These are phyloP conservation scores for Xiphophorus maculatus DNA, from an alignment of 2,113 vertebrate species.

Conservation along the genomic window DNA sequence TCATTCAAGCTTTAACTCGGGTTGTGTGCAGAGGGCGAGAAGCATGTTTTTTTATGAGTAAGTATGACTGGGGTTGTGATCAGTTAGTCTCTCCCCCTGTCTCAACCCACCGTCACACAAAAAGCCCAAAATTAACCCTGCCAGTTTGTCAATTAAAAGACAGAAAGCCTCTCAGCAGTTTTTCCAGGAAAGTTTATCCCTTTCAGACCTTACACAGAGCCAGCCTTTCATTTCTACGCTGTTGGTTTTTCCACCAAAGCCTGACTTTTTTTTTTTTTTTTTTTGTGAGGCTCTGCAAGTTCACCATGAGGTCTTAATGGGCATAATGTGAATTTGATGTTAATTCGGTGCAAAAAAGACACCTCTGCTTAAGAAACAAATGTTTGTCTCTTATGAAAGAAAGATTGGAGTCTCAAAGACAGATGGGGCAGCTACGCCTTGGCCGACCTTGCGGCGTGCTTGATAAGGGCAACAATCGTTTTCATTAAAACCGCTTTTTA, in stretches of 20 bases:
- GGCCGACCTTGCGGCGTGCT: background rate
- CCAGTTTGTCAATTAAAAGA: slow-evolving; percentile 48
- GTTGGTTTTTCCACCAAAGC: slow-evolving; percentile 78
- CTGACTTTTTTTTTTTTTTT: slow-evolving; percentile 18
- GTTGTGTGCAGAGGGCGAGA: slow-evolving; percentile 17
- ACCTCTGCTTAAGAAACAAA: background rate
- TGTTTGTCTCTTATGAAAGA: no score
- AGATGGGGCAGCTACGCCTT: background rate
- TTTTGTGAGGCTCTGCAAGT: slow-evolving; percentile 29
- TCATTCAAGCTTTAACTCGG: slow-evolving; percentile 2
- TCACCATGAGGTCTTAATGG: slow-evolving; percentile 13
- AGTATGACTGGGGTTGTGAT: slow-evolving; percentile 22
- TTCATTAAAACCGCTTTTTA: slow-evolving; percentile 4
- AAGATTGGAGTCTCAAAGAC: background rate
- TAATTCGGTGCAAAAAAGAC: background rate
- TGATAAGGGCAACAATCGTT: background rate
- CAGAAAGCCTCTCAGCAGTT: slow-evolving; percentile 27
- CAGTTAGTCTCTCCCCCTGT: slow-evolving; percentile 5
- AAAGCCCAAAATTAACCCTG: slow-evolving; percentile 29
- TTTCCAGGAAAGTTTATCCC: slow-evolving; percentile 57
- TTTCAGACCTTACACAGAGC: slow-evolving; percentile 63
- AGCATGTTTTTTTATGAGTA: background rate
- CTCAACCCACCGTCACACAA: background rate
- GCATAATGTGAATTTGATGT: background rate
- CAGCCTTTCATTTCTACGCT: slow-evolving; percentile 72